Evolutionary conservation across 2,888 invertebrate genomes (phyloP).

Genomic region (Dryomyza anilis): DNA sequence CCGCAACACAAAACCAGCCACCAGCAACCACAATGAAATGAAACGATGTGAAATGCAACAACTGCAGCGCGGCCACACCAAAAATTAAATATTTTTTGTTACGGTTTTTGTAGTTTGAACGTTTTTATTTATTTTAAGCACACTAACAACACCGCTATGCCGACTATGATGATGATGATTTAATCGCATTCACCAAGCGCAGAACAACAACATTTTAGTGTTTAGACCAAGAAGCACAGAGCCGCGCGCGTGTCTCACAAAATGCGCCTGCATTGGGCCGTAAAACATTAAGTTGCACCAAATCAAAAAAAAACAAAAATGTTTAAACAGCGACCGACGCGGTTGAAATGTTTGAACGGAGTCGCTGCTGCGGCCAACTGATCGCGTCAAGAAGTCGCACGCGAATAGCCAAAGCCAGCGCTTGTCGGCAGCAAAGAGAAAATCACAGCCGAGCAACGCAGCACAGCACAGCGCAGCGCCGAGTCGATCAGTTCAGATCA

Average conservation of each 20-base stretch:
- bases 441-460: conserved; percentile 20
- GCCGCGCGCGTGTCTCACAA: not conserved
- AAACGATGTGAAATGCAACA: not conserved
- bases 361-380: conserved; percentile 51
- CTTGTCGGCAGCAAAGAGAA: conserved; percentile 29
- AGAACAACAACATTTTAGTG: no score
- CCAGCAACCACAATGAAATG: not conserved
- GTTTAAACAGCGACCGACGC: conserved; percentile 17
- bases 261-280: no score
- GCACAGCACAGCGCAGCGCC: no score
- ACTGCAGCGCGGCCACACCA: no score
- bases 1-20: not conserved
- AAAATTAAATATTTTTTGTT: no score
- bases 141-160: no score
- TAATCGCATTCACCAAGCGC: conserved; percentile 10
- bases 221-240: not conserved
- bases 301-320: conserved; percentile 5
- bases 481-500: not conserved
- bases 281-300: not conserved
- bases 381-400: conserved; percentile 58
- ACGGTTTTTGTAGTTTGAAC: no score
- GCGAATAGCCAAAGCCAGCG: conserved; percentile 54
- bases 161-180: conserved; percentile 11
- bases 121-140: no score
- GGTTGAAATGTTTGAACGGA: no score